Conservation (phyloP, 1,140 invertebrate species). For the Atta texana region DNA sequence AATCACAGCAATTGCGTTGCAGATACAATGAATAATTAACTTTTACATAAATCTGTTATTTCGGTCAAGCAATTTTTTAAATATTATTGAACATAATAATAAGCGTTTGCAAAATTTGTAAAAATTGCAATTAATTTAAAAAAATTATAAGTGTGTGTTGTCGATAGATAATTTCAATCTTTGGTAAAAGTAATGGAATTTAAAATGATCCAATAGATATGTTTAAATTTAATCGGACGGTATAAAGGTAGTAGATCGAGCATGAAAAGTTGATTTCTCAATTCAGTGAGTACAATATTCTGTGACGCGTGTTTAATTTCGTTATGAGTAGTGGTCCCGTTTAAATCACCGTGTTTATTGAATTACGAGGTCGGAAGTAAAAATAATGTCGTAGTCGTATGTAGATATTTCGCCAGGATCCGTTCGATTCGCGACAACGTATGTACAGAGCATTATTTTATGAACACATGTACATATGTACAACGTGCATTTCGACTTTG, state of each 20-base stretch:
- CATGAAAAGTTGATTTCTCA: not conserved
- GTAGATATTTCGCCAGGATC: not conserved
- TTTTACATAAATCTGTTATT: not conserved
- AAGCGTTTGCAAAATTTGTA: not conserved
- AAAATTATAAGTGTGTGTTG: not conserved
- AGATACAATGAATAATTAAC: not conserved
- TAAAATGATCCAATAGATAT: not conserved
- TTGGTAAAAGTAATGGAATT: not conserved
- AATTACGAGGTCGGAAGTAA: not conserved
- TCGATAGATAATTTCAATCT: not conserved
- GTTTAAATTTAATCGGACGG: constrained; percentile 4
- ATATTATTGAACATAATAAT: not conserved
- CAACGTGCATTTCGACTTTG: constrained; percentile 53
- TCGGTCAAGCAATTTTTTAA: not conserved
- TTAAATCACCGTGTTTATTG: not conserved
- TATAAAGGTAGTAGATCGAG: not conserved
- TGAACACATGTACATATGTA: constrained; percentile 58
- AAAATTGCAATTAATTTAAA: not conserved
- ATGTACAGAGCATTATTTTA: constrained; percentile 37
- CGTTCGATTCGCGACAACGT: constrained; percentile 42
- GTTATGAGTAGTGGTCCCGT: constrained; percentile 42
- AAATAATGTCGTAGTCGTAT: not conserved
- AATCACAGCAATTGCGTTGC: not conserved
- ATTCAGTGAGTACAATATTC: not conserved
- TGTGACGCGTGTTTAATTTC: not conserved